These are phyloP conservation scores for Cephus runcator DNA, from an alignment of 2,888 invertebrate genomes.

Conservation along the genomic window DNA sequence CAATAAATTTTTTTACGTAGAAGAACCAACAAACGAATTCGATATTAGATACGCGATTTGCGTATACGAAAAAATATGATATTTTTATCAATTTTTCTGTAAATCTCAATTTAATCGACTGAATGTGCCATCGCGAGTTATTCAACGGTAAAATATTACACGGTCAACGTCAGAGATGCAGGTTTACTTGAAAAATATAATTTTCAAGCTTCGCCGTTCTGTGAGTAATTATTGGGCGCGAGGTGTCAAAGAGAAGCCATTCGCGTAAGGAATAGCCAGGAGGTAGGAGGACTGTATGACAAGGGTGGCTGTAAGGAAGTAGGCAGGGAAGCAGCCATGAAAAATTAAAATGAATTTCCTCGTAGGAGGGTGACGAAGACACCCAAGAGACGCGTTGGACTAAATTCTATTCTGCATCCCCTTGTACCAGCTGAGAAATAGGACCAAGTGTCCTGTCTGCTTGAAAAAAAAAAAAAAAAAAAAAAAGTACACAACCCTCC, in stretches of 20 bases:
- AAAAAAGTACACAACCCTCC: neutral
- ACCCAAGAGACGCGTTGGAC: conserved; percentile 14
- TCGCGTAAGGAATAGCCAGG: neutral
- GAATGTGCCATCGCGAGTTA: neutral
- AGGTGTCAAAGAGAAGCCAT: neutral
- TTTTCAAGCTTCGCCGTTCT: accelerated
- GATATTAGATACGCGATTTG: too few species aligned
- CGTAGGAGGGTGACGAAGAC: conserved; percentile 10
- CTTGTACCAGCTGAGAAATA: neutral
- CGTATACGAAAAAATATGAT: too few species aligned
- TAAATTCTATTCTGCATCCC: conserved; percentile 13
- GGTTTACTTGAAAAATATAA: neutral
- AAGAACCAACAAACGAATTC: too few species aligned
- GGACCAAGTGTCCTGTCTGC: neutral
- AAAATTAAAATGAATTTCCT: conserved; percentile 16
- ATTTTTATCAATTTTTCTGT: too few species aligned
- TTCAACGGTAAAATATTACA: neutral
- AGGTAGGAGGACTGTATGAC: neutral
- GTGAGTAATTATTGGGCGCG: neutral
- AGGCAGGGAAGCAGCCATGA: neutral
- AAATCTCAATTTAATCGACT: neutral
- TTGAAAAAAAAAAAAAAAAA: neutral
- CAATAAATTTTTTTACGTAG: neutral
- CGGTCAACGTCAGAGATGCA: neutral
- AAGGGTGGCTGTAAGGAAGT: too few species aligned